These are phyloP conservation scores for Xiphophorus couchianus DNA, from an alignment of 2,113 vertebrate genomes.

Conservation along the genomic window DNA sequence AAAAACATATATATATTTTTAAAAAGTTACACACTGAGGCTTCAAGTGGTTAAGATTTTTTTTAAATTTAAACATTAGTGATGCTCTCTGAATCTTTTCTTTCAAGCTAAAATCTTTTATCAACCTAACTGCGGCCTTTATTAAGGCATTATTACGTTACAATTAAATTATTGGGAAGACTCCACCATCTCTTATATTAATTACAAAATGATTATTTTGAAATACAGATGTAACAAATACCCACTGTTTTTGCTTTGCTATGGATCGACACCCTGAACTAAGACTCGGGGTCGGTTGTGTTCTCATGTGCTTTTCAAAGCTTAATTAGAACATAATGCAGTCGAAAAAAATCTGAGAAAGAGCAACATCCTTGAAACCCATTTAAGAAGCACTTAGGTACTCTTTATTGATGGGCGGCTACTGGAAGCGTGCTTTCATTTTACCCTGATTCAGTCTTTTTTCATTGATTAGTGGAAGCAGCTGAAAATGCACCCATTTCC, in stretches of 20 bases:
- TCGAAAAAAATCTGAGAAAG: constrained; percentile 10
- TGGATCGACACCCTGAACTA: background rate
- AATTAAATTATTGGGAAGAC: too few relatives aligned
- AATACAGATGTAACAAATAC: background rate
- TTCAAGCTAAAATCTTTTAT: too few relatives aligned
- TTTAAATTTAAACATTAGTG: too few relatives aligned
- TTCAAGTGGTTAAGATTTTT: too few relatives aligned
- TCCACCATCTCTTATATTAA: too few relatives aligned
- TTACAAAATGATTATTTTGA: too few relatives aligned
- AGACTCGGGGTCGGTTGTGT: background rate
- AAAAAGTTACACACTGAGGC: too few relatives aligned
- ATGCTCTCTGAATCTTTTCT: too few relatives aligned
- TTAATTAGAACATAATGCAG: constrained; percentile 18
- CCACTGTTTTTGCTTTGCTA: background rate
- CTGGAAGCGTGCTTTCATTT: constrained; percentile 3
- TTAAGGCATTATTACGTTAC: too few relatives aligned
- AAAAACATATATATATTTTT: too few relatives aligned
- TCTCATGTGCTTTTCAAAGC: constrained; percentile 6
- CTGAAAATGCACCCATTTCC: constrained; percentile 16
- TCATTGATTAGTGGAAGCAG: constrained; percentile 20
- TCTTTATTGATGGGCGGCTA: constrained; percentile 24
- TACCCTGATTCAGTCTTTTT: constrained; percentile 2
- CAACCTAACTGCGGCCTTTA: too few relatives aligned
- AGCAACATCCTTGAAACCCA: constrained; percentile 29
- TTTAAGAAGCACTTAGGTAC: constrained; percentile 31